Base-by-base conservation (phyloP, 1,140 invertebrate genomes). In the Meloidogyne chitwoodi region DNA sequence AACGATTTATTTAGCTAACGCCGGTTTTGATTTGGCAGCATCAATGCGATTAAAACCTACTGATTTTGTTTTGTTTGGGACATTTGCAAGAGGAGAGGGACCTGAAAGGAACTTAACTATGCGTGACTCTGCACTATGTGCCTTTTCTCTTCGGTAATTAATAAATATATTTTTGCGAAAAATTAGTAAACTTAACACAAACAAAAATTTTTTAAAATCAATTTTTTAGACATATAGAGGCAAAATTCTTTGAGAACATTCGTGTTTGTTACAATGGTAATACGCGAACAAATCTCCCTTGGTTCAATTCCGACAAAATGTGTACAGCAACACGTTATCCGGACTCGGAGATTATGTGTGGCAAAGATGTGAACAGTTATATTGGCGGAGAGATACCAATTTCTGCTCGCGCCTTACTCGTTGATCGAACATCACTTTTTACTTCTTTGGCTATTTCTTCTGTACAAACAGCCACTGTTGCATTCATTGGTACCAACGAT, bases 371-470 rank as follows among this genome's bases (percentile, higher is more conserved):
- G 29, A 86, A 86, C 75, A 72, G 74, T 56, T 80, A 83, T 64
- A 85, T 84, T 77, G 83, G 84, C 14, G 85, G 86, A 26, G 81
- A 78, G 38, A 84, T 83, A 27, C 83, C 85, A 8, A 83, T 86
- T 56, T 26, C 67, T 19, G 67, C 77, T 6, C 38, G 67, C 3
- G 79, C 85, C 0, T 73, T 77, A 6, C 62, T 84, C 11, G 71
- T 76, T 16, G 61, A 78, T 1, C 69, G 81, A 4, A 81, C 85
- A 61, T 77, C 81, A 24, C 73, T 71, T 29, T 77, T 85, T 63
- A 82, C 79, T 12, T 76, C 85, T 2, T 74, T 86, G 12, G 74
- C 79, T 12, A 63, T 79, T 24, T 79, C 77, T 41, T 82, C 86
- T 5, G 78, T 83, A 24, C 75, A 85, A 26, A 77, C 69, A 16